phyloP scores from a whole-genome alignment of 2,888 invertebrate species.

The Calliopum simillimum region DNA sequence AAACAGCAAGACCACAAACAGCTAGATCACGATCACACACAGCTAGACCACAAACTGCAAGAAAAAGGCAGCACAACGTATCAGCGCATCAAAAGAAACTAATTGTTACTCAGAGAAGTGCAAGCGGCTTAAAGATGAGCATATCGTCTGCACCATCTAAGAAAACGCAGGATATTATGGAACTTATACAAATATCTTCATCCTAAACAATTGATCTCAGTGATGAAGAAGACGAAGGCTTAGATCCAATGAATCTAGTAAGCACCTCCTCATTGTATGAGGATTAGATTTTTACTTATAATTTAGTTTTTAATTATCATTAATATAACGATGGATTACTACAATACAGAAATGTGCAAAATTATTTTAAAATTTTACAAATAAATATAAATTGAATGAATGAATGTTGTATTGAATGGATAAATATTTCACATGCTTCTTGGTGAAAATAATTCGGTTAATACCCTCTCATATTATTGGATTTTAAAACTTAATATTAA shows the following conservation, averaged over 20 bases:
- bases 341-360: too few relatives aligned
- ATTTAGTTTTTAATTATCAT: too few relatives aligned
- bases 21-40: conserved; percentile 7
- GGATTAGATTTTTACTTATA: too few relatives aligned
- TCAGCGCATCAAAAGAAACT: conserved; percentile 35
- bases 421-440: too few relatives aligned
- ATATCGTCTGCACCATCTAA: conserved; percentile 45
- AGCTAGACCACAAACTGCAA: conserved; percentile 11
- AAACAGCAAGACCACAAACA: background rate
- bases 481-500: too few relatives aligned
- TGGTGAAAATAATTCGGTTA: too few relatives aligned
- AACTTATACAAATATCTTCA: conserved; percentile 48
- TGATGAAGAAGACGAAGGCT: conserved; percentile 15
- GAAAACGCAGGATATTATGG: conserved; percentile 27
- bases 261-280: conserved; percentile 23
- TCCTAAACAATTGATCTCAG: conserved; percentile 32
- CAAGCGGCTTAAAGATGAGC: conserved; percentile 47
- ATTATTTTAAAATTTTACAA: too few relatives aligned
- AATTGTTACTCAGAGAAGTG: conserved; percentile 41
- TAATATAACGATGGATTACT: too few relatives aligned
- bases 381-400: too few relatives aligned
- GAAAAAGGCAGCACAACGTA: background rate
- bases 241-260: conserved; percentile 9
- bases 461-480: too few relatives aligned
- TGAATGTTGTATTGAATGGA: too few relatives aligned